Evolutionary conservation across 2,888 invertebrate species (phyloP).

Genomic region (Agrochola macilenta): DNA sequence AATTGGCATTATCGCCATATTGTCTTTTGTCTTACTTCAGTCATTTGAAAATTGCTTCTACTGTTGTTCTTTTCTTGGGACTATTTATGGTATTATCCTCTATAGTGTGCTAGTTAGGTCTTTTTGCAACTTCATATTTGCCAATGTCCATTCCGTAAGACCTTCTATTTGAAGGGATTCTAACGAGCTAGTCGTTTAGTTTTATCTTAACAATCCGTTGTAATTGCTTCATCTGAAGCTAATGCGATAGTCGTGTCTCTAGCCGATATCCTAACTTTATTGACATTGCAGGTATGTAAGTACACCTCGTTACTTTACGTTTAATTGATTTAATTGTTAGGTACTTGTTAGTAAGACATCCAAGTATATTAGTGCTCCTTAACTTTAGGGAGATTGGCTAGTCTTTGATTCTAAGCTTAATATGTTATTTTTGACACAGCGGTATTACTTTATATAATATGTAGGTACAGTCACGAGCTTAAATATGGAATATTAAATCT

Average conservation of each 20-base stretch:
- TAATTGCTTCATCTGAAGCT: constrained; percentile 58
- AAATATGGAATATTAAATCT: too few species aligned
- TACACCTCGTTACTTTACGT: constrained; percentile 26
- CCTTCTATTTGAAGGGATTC: constrained; percentile 55
- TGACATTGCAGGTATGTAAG: constrained; percentile 29
- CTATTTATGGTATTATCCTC: background rate
- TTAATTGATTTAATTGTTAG: constrained; percentile 45
- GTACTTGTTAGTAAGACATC: constrained; percentile 17
- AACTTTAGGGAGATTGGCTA: background rate
- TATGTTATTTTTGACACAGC: background rate
- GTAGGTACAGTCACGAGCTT: too few species aligned
- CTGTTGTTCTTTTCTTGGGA: background rate
- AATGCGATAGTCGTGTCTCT: constrained; percentile 58
- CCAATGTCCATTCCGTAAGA: constrained; percentile 37
- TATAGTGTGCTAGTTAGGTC: background rate
- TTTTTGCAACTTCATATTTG: constrained; percentile 14
- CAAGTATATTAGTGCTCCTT: background rate
- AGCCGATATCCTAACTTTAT: constrained; percentile 54
- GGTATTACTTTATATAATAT: background rate
- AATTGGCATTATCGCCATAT: too few species aligned
- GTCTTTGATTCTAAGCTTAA: background rate
- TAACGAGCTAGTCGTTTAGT: constrained; percentile 53
- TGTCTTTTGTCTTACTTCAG: background rate
- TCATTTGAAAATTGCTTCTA: background rate
- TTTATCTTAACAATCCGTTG: constrained; percentile 50